These are phyloP conservation scores for Ladona fulva DNA, from an alignment of 1,140 invertebrate genomes.

Conservation along the genomic window DNA sequence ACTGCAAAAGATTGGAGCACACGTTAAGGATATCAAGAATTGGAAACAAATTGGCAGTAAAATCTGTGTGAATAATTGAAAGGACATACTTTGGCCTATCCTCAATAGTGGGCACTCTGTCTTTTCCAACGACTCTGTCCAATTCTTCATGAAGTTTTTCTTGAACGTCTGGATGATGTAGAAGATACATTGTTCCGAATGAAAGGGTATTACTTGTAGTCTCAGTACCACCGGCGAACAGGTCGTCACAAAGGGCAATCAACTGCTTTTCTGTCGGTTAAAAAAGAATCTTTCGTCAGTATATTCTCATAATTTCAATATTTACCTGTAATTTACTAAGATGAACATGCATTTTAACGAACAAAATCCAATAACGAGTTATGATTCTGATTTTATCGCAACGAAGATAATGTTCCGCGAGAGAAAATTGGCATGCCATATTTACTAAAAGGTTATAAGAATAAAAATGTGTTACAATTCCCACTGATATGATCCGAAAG, in stretches of 20 bases:
- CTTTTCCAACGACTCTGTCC: slow-evolving; percentile 45
- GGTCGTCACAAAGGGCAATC: slow-evolving; percentile 64
- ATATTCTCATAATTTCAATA: neutral
- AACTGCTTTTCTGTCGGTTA: slow-evolving; percentile 57
- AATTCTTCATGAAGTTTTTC: slow-evolving; percentile 52
- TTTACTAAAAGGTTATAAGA: no score
- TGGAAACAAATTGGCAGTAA: neutral
- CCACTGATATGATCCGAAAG: no score
- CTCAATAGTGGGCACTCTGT: slow-evolving; percentile 53
- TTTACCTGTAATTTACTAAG: neutral
- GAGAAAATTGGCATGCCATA: no score
- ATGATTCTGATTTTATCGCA: no score
- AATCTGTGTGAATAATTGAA: no score
- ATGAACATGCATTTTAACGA: no score
- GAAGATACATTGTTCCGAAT: slow-evolving; percentile 46
- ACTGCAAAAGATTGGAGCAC: neutral
- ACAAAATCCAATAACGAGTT: no score
- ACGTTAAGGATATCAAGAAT: neutral
- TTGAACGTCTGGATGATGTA: slow-evolving; percentile 46
- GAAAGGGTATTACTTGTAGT: slow-evolving; percentile 51
- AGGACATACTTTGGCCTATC: slow-evolving; percentile 55
- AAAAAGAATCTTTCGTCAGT: slow-evolving; percentile 8
- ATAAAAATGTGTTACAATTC: no score
- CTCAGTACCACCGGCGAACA: slow-evolving; percentile 73
- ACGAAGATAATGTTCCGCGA: no score